A percentile compares a stretch with the other conserved stretches of the same genome.
Conservation (phyloP, 2,113 vertebrate species). For the Donacobius atricapilla region DNA sequence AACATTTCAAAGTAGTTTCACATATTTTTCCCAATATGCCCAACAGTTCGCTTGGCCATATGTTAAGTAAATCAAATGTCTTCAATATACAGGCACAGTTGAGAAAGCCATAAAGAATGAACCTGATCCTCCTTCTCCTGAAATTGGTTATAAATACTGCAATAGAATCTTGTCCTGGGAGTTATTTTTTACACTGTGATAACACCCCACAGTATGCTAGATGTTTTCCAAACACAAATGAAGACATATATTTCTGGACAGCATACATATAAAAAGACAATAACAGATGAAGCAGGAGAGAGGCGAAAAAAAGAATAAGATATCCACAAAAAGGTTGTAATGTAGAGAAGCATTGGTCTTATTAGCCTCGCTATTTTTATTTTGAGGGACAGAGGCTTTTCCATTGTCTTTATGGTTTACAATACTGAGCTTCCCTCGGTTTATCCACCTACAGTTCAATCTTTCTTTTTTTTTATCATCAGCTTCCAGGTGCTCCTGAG, state of each 20-base stretch:
- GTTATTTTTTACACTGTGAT: conserved; percentile 62
- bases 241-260: conserved; percentile 55
- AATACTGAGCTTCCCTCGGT: not conserved
- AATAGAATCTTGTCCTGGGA: conserved; percentile 55
- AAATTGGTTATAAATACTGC: conserved; percentile 54
- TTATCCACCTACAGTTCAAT: not conserved
- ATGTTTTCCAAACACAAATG: conserved; percentile 64
- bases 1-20: conserved; percentile 66
- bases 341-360: not conserved
- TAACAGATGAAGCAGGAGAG: conserved; percentile 55
- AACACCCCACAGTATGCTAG: conserved; percentile 60
- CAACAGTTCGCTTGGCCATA: conserved; percentile 55
- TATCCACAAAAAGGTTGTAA: not conserved
- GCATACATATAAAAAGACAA: conserved; percentile 54
- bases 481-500: not conserved
- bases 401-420: not conserved
- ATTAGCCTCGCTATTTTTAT: not conserved
- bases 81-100: conserved; percentile 26
- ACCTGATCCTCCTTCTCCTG: conserved; percentile 48
- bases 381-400: not conserved
- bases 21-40: conserved; percentile 68
- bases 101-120: conserved; percentile 52
- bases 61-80: conserved; percentile 56
- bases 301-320: not conserved
- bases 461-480: not conserved